These are phyloP conservation scores for Budorcas taxicolor DNA, from an alignment of 2,113 vertebrate genomes.

Conservation along the genomic window DNA sequence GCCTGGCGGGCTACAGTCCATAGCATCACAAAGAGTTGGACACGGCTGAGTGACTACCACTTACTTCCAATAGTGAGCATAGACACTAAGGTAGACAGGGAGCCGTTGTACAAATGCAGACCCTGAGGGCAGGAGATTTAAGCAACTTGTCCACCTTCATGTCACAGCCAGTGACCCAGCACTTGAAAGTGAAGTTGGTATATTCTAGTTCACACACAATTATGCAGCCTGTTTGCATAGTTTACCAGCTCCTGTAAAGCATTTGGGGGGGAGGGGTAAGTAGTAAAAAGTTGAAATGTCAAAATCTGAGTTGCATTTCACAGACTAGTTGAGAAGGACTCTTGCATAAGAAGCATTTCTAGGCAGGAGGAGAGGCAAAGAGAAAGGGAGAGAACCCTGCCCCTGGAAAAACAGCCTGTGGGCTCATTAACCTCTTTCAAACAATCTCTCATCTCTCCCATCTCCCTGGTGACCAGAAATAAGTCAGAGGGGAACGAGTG, in stretches of 20 bases:
- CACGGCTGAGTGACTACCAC: not conserved
- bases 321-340: not conserved
- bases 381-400: not conserved
- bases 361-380: not conserved
- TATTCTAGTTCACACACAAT: not conserved
- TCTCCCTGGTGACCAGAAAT: constrained; percentile 32
- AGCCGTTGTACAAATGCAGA: not conserved
- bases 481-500: constrained; percentile 26
- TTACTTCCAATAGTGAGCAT: not conserved
- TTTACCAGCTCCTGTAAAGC: constrained; percentile 44
- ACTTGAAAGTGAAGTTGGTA: not conserved
- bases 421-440: constrained; percentile 53
- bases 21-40: not conserved
- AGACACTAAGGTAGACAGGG: not conserved
- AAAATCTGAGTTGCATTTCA: constrained; percentile 25
- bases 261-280: not conserved
- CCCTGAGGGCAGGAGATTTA: not conserved
- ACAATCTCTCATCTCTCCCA: not conserved
- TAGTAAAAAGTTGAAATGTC: not conserved
- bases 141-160: not conserved
- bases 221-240: not conserved
- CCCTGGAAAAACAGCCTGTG: not conserved
- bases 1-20: not conserved
- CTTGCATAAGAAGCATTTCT: not conserved
- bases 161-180: not conserved